Evolutionary conservation across 2,113 vertebrate species (phyloP).

Genomic region (Ceyx cyanopectus): DNA sequence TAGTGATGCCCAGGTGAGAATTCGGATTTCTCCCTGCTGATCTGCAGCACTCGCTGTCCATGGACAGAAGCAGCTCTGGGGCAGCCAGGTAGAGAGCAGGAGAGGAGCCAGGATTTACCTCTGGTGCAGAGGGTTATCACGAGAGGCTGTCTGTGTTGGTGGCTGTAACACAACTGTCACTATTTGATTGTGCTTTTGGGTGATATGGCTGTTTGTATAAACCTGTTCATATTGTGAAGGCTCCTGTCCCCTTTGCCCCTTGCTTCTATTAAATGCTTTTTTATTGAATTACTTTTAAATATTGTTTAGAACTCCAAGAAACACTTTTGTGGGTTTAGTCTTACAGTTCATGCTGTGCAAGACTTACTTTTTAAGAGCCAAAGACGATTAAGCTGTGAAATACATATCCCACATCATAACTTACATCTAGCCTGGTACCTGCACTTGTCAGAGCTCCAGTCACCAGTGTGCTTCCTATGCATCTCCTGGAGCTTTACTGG

Average conservation of each 20-base stretch:
- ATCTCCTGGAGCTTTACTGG: neutral
- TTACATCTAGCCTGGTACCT: neutral
- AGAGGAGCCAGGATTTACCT: constrained; percentile 50
- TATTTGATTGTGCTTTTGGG: constrained; percentile 50
- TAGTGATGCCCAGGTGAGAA: neutral
- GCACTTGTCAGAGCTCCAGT: neutral
- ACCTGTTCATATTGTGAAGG: constrained; percentile 61
- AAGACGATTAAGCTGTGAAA: constrained; percentile 31
- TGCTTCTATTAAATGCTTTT: constrained; percentile 17
- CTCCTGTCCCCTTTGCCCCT: constrained; percentile 27
- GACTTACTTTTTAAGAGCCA: constrained; percentile 28
- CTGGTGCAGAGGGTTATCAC: constrained; percentile 24
- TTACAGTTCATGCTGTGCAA: constrained; percentile 17
- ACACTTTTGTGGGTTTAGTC: constrained; percentile 3
- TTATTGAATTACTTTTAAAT: constrained; percentile 44
- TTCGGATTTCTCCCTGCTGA: neutral
- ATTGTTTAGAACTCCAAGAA: constrained; percentile 27
- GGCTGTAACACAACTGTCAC: constrained; percentile 34
- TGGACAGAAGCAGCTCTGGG: neutral
- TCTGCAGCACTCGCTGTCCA: neutral
- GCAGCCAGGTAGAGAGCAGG: neutral
- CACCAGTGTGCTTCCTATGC: neutral
- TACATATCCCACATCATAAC: neutral
- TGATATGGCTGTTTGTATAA: constrained; percentile 30
- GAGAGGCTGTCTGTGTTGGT: constrained; percentile 27